Evolutionary conservation across 2,888 invertebrate species (phyloP).

Genomic region (Tortricodes alternella): DNA sequence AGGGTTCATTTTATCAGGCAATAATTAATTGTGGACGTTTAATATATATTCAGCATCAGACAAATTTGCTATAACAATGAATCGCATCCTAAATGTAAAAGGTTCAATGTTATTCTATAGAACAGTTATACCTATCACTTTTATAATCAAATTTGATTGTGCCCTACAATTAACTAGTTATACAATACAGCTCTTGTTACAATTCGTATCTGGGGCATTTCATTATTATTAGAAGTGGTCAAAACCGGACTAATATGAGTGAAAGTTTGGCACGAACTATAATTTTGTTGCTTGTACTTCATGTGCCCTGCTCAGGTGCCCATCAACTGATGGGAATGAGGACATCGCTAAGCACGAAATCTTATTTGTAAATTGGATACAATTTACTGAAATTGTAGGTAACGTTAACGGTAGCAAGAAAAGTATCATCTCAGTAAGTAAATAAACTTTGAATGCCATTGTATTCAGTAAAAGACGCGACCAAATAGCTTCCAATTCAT

Average conservation of each 20-base stretch:
- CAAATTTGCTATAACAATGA: no score
- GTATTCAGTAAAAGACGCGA: neutral
- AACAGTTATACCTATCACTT: neutral
- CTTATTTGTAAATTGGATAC: neutral
- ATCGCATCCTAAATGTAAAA: neutral
- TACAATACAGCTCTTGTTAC: conserved; percentile 25
- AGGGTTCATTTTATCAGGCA: no score
- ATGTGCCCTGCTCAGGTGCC: conserved; percentile 10
- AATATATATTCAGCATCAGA: no score
- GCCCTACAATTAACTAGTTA: conserved; percentile 18
- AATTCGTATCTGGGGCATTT: conserved; percentile 30
- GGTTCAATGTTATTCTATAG: neutral
- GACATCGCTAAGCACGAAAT: conserved; percentile 4
- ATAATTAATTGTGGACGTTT: no score
- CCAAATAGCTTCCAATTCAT: neutral
- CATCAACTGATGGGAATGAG: conserved; percentile 14
- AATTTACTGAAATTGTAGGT: neutral
- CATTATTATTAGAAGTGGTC: conserved; percentile 45
- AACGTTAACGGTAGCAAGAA: neutral
- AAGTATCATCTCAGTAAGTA: no score
- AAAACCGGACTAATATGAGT: conserved; percentile 49
- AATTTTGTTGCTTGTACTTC: conserved; percentile 26
- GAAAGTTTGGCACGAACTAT: conserved; percentile 45
- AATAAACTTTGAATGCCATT: neutral
- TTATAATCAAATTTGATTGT: neutral